Base-by-base conservation (phyloP, 2,113 vertebrate genomes). In the Dolichallabes microphthalmus region DNA sequence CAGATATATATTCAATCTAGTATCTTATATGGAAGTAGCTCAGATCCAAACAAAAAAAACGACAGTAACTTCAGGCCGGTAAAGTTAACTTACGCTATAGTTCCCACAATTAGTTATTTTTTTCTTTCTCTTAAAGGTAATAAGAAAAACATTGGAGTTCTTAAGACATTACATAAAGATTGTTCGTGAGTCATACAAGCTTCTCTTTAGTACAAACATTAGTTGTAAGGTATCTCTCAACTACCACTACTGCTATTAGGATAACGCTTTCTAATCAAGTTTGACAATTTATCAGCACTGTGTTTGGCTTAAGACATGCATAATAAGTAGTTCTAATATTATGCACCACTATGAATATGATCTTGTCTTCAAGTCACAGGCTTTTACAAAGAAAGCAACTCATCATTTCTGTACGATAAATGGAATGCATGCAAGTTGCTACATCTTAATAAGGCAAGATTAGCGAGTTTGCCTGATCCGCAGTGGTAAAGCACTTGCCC, bases 371-470 rank as follows among this genome's bases (percentile, higher is more conserved):
- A 19, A 12, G 11, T 78, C 27, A 30, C 55, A 35, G 17, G 75
- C 75, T 17, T 32, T 20, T 71, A 71, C 19, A 74, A 50, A 74
- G 71, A 25, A 25, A 12, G 20, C 22, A 50, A 71, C 17, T 71
- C 8, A 50, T 25, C 0, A 0, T 74, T 68, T 27, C 63, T 82
- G 68, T 22, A 71, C 10, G 68, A 71, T 20, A 71, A 20, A 32
- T 39, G 19, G 32, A 71, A 71, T 39, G 9, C 6, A 35, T 11
- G 5, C 5, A 6, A 30, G 64, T 30, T 4, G 25, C 66, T 87
- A n/a, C 17, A 76, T 15, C n/a, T 64, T 80, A 64, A 11, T 58
- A 82, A 25, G 39, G 55, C 20, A 50, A 84, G 30, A 74, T n/a
- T n/a, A n/a, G n/a, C n/a, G n/a, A n/a, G n/a, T n/a, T n/a, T n/a